Evolutionary conservation across 2,113 vertebrate species (phyloP).

Genomic region (Zapus hudsonius): DNA sequence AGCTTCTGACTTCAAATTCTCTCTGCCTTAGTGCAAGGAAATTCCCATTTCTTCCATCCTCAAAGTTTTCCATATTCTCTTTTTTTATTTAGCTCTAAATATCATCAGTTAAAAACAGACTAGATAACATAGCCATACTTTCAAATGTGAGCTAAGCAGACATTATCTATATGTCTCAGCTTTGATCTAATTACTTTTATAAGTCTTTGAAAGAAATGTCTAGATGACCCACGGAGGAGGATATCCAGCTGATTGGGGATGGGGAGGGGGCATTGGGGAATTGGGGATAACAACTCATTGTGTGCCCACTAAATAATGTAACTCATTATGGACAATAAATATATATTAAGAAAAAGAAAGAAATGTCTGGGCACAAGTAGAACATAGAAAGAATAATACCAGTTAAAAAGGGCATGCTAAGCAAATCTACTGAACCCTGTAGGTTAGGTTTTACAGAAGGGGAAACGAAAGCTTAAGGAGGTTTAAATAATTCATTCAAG

Average conservation of each 20-base stretch:
- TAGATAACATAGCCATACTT: not conserved
- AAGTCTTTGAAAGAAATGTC: not conserved
- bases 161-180: not conserved
- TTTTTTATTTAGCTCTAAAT: not conserved
- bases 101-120: not conserved
- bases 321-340: no score
- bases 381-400: not conserved
- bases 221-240: no score
- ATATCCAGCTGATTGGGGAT: no score
- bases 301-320: no score
- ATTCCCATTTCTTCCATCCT: not conserved
- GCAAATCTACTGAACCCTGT: not conserved
- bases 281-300: no score
- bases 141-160: not conserved
- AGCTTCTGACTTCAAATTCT: not conserved
- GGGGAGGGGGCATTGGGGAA: no score
- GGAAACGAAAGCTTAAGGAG: constrained; percentile 1
- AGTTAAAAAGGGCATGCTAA: not conserved
- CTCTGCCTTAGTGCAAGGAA: not conserved
- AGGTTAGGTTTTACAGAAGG: not conserved
- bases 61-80: not conserved
- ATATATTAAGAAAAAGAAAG: no score
- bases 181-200: constrained; percentile 27
- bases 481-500: constrained; percentile 21
- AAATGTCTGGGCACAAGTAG: not conserved